These are phyloP conservation scores for Rhabdophis nuchalis DNA, from an alignment of 2,797 vertebrate species.

Conservation along the genomic window DNA sequence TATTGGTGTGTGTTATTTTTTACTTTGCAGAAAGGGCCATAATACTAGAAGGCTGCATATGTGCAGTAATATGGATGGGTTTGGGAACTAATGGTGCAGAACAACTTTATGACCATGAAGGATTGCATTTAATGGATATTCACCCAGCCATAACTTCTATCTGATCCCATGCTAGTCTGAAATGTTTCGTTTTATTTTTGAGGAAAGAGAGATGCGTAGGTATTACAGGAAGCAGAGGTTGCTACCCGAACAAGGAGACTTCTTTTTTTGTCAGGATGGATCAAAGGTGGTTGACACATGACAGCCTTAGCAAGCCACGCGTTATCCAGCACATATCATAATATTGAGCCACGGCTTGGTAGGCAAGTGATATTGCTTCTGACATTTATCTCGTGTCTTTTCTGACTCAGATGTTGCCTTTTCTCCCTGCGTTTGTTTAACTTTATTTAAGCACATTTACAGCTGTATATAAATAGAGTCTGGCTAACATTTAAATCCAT, in stretches of 20 bases:
- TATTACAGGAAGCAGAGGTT: background rate
- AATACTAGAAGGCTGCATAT: background rate
- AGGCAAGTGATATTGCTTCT: constrained; percentile 43
- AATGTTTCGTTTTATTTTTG: background rate
- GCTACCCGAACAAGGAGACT: background rate
- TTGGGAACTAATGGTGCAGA: background rate
- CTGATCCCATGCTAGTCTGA: background rate
- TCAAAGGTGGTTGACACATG: constrained; percentile 13
- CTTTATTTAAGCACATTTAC: constrained; percentile 30
- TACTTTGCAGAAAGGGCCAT: background rate
- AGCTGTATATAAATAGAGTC: constrained; percentile 12
- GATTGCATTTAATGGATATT: background rate
- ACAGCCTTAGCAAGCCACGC: constrained; percentile 1
- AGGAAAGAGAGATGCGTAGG: background rate
- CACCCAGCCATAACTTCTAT: background rate
- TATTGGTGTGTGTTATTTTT: background rate
- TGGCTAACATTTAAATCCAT: rapidly evolving
- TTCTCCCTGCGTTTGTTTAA: constrained; percentile 26
- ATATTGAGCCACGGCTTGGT: constrained; percentile 31
- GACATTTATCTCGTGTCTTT: constrained; percentile 18
- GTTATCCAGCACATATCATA: background rate
- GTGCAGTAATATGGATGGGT: background rate
- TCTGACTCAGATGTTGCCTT: background rate
- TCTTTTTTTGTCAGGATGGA: background rate
- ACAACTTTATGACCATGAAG: background rate